Evolutionary conservation across 2,113 vertebrate species (phyloP).

Genomic region (Ailuropoda melanoleuca): DNA sequence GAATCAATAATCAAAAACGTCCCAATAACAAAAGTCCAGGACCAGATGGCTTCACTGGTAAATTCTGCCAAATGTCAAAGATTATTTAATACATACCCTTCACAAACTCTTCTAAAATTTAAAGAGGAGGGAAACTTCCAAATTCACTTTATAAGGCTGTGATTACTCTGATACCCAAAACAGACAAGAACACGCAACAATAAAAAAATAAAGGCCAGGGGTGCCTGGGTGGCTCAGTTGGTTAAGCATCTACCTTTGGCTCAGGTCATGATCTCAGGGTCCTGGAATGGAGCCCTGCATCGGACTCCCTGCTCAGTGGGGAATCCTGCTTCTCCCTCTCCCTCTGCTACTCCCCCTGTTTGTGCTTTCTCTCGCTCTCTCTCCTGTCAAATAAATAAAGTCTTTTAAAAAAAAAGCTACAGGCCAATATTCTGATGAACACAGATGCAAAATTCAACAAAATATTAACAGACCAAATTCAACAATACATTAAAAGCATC

Average conservation of each 20-base stretch:
- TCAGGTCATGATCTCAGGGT: too few species aligned
- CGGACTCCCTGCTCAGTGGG: too few species aligned
- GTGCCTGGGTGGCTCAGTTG: too few species aligned
- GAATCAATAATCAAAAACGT: not conserved
- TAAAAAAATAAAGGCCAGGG: not conserved
- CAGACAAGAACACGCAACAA: not conserved
- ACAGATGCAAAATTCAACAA: not conserved
- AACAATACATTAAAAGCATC: not conserved
- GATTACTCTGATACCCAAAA: not conserved
- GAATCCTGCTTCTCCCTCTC: too few species aligned
- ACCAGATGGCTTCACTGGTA: not conserved
- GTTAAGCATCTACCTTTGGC: too few species aligned
- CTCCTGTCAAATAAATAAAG: too few species aligned
- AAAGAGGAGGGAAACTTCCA: not conserved
- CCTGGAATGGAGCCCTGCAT: too few species aligned
- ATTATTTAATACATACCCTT: not conserved
- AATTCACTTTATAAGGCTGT: not conserved
- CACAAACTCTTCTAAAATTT: not conserved
- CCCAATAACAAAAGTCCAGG: not conserved
- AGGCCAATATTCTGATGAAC: not conserved
- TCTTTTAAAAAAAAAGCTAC: not conserved
- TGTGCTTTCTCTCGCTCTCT: too few species aligned
- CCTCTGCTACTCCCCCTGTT: too few species aligned
- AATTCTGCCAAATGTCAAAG: not conserved
- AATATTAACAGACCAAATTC: not conserved